Evolutionary conservation across 2,888 invertebrate genomes (phyloP).

Genomic region (Eupithecia subfuscata): DNA sequence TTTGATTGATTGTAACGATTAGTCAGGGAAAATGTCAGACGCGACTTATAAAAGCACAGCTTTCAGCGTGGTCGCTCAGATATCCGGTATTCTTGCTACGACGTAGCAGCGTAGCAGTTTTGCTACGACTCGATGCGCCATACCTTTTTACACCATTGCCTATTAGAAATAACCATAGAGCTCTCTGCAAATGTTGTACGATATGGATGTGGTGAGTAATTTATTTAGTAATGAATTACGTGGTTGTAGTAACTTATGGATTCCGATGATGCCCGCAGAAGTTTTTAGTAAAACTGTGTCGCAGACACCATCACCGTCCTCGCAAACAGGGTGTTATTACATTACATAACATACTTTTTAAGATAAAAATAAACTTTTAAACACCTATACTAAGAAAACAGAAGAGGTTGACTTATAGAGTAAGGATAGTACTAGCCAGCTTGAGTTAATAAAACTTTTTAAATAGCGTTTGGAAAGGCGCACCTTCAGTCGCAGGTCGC

Average conservation of each 20-base stretch:
- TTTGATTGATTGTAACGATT: constrained; percentile 31
- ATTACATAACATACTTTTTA: too few relatives aligned
- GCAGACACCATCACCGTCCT: too few relatives aligned
- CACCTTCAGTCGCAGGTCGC: background rate
- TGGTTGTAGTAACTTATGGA: too few relatives aligned
- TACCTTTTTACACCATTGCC: background rate
- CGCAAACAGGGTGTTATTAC: too few relatives aligned
- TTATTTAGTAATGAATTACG: too few relatives aligned
- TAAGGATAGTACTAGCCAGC: background rate
- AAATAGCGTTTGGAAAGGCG: background rate
- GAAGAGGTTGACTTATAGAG: background rate
- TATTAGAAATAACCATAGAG: background rate
- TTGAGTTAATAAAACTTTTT: background rate
- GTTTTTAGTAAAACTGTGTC: too few relatives aligned
- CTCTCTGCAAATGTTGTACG: background rate
- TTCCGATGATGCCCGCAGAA: too few relatives aligned
- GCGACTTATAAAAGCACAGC: constrained; percentile 16
- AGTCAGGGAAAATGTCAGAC: constrained; percentile 16
- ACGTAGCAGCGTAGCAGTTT: background rate
- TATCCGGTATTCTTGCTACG: background rate
- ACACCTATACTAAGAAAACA: background rate
- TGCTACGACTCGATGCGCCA: background rate
- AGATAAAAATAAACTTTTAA: too few relatives aligned
- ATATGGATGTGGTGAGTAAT: too few relatives aligned
- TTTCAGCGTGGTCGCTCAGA: background rate